Evolutionary conservation across 2,888 invertebrate species (phyloP).

Genomic region (Parochlus steinenii): DNA sequence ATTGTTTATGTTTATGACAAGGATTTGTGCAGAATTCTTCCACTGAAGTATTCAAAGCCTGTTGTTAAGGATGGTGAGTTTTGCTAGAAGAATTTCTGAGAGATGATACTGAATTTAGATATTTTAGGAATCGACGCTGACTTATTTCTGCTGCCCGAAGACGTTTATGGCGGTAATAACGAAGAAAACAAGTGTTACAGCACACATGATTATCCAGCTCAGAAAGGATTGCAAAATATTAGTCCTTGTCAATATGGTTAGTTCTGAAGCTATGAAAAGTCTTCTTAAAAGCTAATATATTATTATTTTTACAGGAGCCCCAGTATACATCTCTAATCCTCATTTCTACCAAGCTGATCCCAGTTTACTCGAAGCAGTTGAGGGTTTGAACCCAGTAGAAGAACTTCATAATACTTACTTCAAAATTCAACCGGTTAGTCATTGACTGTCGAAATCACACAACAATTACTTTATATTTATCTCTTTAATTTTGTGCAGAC

Average conservation of each 20-base stretch:
- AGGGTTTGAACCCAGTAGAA: conserved; percentile 51
- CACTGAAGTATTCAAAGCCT: conserved; percentile 50
- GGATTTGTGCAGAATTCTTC: conserved; percentile 67
- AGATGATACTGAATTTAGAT: not conserved
- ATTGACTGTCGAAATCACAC: not conserved
- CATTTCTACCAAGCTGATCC: conserved; percentile 76
- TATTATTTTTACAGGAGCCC: conserved; percentile 45
- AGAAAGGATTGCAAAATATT: conserved; percentile 65
- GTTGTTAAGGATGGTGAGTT: conserved; percentile 52
- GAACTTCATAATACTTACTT: conserved; percentile 60
- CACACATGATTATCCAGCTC: conserved; percentile 45
- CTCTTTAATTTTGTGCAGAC: conserved; percentile 38
- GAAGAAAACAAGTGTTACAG: conserved; percentile 58
- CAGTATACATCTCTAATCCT: conserved; percentile 75
- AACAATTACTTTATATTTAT: conserved; percentile 1
- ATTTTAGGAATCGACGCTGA: conserved; percentile 48
- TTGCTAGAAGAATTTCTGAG: not conserved
- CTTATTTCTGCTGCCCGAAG: conserved; percentile 52
- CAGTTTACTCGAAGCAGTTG: conserved; percentile 43
- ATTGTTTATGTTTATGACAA: conserved; percentile 67
- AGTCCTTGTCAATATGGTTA: conserved; percentile 75
- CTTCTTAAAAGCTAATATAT: conserved; percentile 13
- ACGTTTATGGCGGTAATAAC: conserved; percentile 48
- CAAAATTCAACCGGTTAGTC: conserved; percentile 68
- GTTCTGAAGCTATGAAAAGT: conserved; percentile 20